phyloP scores from a whole-genome alignment of 1,140 invertebrate species.

The Microvelia longipes region DNA sequence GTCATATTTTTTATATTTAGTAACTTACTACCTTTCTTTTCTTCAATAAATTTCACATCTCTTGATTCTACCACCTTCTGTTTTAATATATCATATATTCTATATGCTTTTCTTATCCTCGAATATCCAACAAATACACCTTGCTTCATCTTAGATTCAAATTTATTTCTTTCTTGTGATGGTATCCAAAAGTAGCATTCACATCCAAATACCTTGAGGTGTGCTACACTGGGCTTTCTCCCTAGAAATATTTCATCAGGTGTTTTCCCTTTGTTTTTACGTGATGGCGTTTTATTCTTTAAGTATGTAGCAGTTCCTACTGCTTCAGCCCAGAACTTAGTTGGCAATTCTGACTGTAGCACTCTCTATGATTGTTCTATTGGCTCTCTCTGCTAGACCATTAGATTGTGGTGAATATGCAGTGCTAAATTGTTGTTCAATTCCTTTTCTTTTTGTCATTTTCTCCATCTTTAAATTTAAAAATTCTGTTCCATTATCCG shows the following conservation, averaged over 20 bases:
- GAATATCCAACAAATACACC: constrained; percentile 1
- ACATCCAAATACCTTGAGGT: constrained; percentile 27
- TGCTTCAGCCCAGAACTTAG: constrained; percentile 26
- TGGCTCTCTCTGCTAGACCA: constrained; percentile 28
- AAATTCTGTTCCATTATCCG: constrained; percentile 27
- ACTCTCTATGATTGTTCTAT: constrained; percentile 26
- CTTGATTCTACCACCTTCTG: not conserved
- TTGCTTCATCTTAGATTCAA: constrained; percentile 5
- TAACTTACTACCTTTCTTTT: not conserved
- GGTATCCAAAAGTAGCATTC: constrained; percentile 20
- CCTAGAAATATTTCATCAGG: constrained; percentile 26
- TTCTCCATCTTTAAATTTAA: constrained; percentile 17
- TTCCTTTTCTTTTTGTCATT: constrained; percentile 22
- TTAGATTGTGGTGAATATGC: constrained; percentile 29
- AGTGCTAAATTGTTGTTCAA: constrained; percentile 16
- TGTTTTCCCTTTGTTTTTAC: constrained; percentile 13
- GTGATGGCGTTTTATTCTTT: constrained; percentile 21
- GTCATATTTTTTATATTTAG: not conserved
- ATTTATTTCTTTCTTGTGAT: constrained; percentile 16
- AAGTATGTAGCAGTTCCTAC: constrained; percentile 20
- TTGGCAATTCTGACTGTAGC: constrained; percentile 19
- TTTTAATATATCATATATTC: not conserved
- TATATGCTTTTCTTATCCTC: not conserved
- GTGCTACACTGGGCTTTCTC: constrained; percentile 20
- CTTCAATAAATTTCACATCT: not conserved